Conservation (phyloP, 2,888 invertebrate species). For the Hedya salicella region DNA sequence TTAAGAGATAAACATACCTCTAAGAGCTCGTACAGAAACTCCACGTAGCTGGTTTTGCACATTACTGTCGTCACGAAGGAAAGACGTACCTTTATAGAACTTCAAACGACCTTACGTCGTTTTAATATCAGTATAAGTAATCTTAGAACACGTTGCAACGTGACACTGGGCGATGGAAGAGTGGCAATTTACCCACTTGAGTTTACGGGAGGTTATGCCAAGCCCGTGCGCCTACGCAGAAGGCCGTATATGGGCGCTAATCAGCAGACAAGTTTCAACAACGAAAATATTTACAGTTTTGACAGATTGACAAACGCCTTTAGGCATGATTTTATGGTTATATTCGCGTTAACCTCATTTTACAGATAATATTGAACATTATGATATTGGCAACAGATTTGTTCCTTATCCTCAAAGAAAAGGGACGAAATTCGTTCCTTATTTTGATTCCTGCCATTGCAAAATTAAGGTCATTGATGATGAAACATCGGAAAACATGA, state of each 20-base stretch:
- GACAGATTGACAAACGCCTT: slow-evolving; percentile 12
- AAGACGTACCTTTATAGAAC: not conserved
- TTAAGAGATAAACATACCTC: slow-evolving; percentile 61
- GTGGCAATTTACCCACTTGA: slow-evolving; percentile 66
- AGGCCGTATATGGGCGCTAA: slow-evolving; percentile 68
- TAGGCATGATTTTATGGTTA: not conserved
- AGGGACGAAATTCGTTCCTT: not conserved
- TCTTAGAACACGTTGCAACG: slow-evolving; percentile 54
- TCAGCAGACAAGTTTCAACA: slow-evolving; percentile 54
- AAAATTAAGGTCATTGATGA: not conserved
- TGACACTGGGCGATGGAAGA: slow-evolving; percentile 60
- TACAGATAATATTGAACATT: no score
- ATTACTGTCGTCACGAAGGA: not conserved
- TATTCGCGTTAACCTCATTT: not conserved
- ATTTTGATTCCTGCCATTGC: not conserved
- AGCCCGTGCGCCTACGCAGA: slow-evolving; percentile 73
- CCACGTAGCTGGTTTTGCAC: slow-evolving; percentile 71
- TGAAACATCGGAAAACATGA: not conserved
- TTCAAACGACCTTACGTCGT: not conserved
- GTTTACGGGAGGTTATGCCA: slow-evolving; percentile 65
- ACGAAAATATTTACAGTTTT: slow-evolving; percentile 28
- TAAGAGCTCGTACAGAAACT: slow-evolving; percentile 73
- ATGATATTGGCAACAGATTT: no score
- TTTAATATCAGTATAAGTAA: slow-evolving; percentile 37
- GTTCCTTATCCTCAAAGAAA: no score